A percentile compares a stretch with the other conserved stretches of the same genome.
Conservation (phyloP, 2,797 vertebrate genomes). For the Catamblyrhynchus diadema region DNA sequence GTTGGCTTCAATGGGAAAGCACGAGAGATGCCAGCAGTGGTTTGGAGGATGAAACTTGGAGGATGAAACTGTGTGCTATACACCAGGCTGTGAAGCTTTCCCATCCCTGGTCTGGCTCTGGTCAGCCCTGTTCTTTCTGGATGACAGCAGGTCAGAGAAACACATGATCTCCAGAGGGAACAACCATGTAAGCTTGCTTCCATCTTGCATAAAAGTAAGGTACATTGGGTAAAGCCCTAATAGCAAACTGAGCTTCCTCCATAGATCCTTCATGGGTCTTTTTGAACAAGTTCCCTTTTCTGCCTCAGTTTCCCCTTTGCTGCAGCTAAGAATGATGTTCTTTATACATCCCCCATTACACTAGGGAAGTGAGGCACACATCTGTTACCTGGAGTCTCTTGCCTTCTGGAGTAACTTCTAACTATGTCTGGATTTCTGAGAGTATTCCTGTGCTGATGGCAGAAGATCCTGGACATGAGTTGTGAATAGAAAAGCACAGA, state of each 20-base stretch:
- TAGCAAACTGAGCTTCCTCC: not conserved
- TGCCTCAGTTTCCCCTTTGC: not conserved
- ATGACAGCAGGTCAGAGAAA: not conserved
- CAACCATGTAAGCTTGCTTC: not conserved
- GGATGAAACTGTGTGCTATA: not conserved
- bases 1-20: not conserved
- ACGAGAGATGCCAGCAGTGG: accelerated
- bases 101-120: not conserved
- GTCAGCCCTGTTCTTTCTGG: not conserved
- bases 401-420: not conserved
- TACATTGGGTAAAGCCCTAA: not conserved
- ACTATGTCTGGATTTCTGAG: not conserved
- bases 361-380: not conserved
- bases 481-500: not conserved
- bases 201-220: not conserved
- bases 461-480: not conserved
- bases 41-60: not conserved
- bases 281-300: not conserved
- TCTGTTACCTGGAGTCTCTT: not conserved
- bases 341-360: not conserved
- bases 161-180: not conserved
- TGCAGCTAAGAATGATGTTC: not conserved
- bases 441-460: not conserved
- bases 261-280: not conserved
- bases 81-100: not conserved